Base-by-base conservation (phyloP, 2,888 invertebrate species). In the Clanis bilineata region DNA sequence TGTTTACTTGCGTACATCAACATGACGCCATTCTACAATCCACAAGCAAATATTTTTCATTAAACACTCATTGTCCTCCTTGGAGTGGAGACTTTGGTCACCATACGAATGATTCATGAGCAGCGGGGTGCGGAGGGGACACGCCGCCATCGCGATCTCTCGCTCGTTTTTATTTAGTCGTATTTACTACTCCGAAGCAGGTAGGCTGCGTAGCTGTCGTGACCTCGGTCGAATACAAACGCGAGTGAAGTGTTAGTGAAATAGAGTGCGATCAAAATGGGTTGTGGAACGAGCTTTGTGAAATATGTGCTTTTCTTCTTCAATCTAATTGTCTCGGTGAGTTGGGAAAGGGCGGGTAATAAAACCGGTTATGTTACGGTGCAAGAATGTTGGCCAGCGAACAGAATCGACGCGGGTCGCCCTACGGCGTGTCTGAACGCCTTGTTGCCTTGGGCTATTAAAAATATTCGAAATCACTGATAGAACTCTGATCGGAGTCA, bases 271-370 rank as follows among this genome's bases (percentile, higher is more conserved):
- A 72, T 76, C 77, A 92, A 83, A 73, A 94, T 94, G 94, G 93
- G 93, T 88, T 94, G 94, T 85, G 95, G 94, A 82, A 95, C 95
- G 90, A 94, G 95, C 86, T 94, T 95, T 90, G 94, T 96, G 83
- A 97, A 97, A 93, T 96, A 96, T 88, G 93, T 96, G 75, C 94
- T 97, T 76, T 97, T 96, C 85, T 93, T 96, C 86, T 96, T 96
- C 92, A 96, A 96, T 83, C 88, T 96, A 72, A 73, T 96, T 64
- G 95, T 96, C 78, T 95, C 95, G 93, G 96, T 96, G 88, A 95
- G 96, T 95, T 80, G 68, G 68, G 71, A 79, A 83, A 80, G 81
- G 80, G 80, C 77, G 78, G 77, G 77, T 65, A 67, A 15, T 21
- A 44, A 72, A 89, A 90, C 90, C 90, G 90, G 90, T 90, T 75